Percentiles rank a stretch among this genome's conserved stretches.
These are phyloP conservation scores for Emydoidea blandingii DNA, from an alignment of 2,797 vertebrate genomes.

Conservation along the genomic window DNA sequence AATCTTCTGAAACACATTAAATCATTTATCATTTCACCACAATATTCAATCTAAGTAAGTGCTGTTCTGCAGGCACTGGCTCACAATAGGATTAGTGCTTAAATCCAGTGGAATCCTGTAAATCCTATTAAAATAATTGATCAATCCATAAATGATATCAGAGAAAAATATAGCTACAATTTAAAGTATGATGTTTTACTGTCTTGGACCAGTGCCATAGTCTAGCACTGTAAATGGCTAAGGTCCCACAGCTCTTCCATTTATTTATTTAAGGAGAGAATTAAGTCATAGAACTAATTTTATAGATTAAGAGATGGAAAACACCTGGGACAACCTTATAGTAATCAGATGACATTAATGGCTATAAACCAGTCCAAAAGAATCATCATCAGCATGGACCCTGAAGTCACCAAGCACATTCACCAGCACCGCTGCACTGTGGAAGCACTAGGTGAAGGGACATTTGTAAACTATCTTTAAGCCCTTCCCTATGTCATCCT, in stretches of 20 bases:
- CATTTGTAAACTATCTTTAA: too few relatives aligned
- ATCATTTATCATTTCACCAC: neutral
- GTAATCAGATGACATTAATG: neutral
- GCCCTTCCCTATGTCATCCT: neutral
- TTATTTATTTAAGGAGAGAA: conserved; percentile 9
- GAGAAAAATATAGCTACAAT: neutral
- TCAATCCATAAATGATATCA: neutral
- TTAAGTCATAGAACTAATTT: conserved; percentile 9
- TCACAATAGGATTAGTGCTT: neutral
- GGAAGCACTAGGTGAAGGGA: too few relatives aligned
- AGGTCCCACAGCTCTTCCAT: neutral
- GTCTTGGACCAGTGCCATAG: neutral
- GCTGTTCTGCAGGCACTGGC: neutral
- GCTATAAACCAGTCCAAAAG: neutral
- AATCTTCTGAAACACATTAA: neutral
- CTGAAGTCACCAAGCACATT: neutral
- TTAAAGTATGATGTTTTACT: neutral
- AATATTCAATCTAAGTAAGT: neutral
- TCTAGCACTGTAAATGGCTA: neutral
- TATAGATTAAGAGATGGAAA: neutral
- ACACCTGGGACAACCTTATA: neutral
- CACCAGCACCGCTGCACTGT: too few relatives aligned
- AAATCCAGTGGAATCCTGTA: neutral
- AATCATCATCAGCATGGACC: neutral
- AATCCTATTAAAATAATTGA: neutral